Evolutionary conservation across 2,888 invertebrate species (phyloP), one percentile per base, ranked within the genome.

Genomic region (Scaptomyza flava): DNA sequence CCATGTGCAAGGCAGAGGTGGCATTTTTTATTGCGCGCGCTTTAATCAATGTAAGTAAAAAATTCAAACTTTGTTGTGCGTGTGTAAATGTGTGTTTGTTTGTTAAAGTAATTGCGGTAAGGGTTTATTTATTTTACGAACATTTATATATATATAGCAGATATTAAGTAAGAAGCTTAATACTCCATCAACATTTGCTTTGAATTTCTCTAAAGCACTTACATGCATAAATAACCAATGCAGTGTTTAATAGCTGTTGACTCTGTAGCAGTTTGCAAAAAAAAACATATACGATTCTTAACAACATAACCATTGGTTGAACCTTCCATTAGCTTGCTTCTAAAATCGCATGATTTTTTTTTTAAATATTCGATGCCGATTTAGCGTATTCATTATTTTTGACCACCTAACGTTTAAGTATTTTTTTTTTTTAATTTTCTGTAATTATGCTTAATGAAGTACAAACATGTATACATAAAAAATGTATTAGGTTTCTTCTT

Each of bases 1-100:
- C 94, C 51, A 93, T 95, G 90, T 96, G 95, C 91, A 96, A 95
- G 93, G 95, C 95, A 48, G 96, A 96, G 93, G 94, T 96, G 91
- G 94, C 95, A 68, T 96, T 96, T 92, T 94, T 96, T 93, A 93
- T 95, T 90, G 94, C 94, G 77, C 93, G 96, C 91, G 94, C 95
- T 87, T 91, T 95, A 74, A 92, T 96, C 79, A 96, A 96, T 92
- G 96, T 96, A 93, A 95, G 96, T 95, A 77, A 0, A 52, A 17
- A 17, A n/a, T 2, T 7, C 20, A 17, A 31, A 42, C 8, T 23
- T 20, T 31, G 6, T 1, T 20, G 8, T 14, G 11, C 11, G 23
- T 11, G 20, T 45, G 45, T 27, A n/a, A 11, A 9, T 36, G 31
- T 17, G 27, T 5, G 11, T 20, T 23, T 27, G 9, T 33, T 23